Conservation (phyloP, 2,888 invertebrate species). For the Suillia variegata region DNA sequence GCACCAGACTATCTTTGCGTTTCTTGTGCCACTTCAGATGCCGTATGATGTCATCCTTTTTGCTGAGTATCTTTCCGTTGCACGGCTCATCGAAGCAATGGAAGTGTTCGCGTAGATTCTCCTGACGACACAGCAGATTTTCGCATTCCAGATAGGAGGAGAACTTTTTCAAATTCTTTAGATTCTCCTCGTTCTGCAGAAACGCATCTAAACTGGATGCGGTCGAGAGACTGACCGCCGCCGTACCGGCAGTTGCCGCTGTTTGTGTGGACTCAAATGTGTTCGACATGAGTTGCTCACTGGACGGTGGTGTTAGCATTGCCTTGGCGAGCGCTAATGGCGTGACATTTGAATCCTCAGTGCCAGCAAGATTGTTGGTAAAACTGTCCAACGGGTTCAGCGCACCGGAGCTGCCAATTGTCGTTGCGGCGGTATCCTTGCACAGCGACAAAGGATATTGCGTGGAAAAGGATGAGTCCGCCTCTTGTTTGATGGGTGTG, state of each 20-base stretch:
- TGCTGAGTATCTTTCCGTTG: constrained; percentile 85
- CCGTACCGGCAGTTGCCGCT: not conserved
- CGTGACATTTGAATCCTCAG: constrained; percentile 38
- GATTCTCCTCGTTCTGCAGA: constrained; percentile 52
- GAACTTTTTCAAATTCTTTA: constrained; percentile 57
- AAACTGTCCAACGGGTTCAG: not conserved
- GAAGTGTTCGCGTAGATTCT: constrained; percentile 81
- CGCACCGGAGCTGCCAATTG: not conserved
- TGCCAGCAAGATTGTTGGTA: not conserved
- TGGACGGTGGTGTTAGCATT: constrained; percentile 51
- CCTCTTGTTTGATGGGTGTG: constrained; percentile 50
- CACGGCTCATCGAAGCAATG: constrained; percentile 78
- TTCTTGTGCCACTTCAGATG: constrained; percentile 99
- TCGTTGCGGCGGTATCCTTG: constrained; percentile 7
- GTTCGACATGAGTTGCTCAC: constrained; percentile 42
- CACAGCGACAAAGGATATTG: constrained; percentile 21
- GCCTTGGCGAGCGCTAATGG: constrained; percentile 42
- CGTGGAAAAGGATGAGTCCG: constrained; percentile 39
- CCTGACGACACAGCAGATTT: constrained; percentile 55
- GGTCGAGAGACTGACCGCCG: constrained; percentile 28
- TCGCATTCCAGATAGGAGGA: constrained; percentile 61
- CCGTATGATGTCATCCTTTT: constrained; percentile 98
- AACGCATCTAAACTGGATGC: constrained; percentile 49
- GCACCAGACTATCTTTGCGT: constrained; percentile 92
- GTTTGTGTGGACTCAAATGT: constrained; percentile 15